Evolutionary conservation across 2,888 invertebrate genomes (phyloP).

Genomic region (Apantesis nais): DNA sequence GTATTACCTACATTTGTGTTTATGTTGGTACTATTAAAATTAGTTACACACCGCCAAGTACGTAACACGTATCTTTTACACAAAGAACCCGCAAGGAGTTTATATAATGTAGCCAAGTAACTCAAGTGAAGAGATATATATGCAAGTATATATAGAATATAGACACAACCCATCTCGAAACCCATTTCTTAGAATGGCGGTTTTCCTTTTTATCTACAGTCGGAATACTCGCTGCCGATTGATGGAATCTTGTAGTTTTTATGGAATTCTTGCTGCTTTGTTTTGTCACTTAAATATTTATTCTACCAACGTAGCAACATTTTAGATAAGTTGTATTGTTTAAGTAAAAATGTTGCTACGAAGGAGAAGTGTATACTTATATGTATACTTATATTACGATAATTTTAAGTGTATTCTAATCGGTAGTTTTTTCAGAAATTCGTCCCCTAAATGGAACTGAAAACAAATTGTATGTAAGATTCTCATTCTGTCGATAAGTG

Average conservation of each 20-base stretch:
- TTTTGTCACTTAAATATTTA: slow-evolving; percentile 30
- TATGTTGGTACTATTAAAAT: slow-evolving; percentile 16
- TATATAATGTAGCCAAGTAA: slow-evolving; percentile 36
- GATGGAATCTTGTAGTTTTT: slow-evolving; percentile 50
- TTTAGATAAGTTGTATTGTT: slow-evolving; percentile 13
- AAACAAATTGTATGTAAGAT: too few relatives aligned
- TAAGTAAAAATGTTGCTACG: neutral
- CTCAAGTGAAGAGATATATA: slow-evolving; percentile 17
- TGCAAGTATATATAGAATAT: slow-evolving; percentile 26
- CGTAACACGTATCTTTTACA: slow-evolving; percentile 21
- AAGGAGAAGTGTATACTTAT: neutral
- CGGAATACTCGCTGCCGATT: slow-evolving; percentile 47
- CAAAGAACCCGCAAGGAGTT: slow-evolving; percentile 39
- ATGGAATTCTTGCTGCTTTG: slow-evolving; percentile 33
- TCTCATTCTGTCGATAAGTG: too few relatives aligned
- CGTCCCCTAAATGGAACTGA: too few relatives aligned
- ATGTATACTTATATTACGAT: neutral
- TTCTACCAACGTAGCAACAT: slow-evolving; percentile 15
- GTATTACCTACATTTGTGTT: neutral
- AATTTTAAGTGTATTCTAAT: neutral
- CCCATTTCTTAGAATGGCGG: slow-evolving; percentile 51
- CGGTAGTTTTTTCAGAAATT: too few relatives aligned
- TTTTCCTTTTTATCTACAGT: slow-evolving; percentile 50
- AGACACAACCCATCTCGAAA: slow-evolving; percentile 44
- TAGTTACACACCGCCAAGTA: slow-evolving; percentile 23